Percentiles rank a stretch among this genome's conserved stretches.
Evolutionary conservation across 2,797 vertebrate species (phyloP).

Genomic region (Lutjanus argentimaculatus): DNA sequence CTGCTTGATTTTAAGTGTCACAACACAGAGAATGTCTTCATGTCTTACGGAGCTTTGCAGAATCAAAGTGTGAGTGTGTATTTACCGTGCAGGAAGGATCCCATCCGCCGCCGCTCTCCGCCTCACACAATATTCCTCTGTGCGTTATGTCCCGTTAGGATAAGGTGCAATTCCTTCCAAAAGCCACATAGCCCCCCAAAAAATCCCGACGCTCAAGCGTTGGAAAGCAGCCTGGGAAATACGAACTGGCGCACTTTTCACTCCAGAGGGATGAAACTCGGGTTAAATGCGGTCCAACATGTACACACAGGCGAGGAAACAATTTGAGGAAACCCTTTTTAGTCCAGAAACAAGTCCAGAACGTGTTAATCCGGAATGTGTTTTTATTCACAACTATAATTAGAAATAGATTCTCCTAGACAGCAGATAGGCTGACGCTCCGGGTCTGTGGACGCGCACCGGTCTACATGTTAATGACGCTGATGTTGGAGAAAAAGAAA

Average conservation of each 20-base stretch:
- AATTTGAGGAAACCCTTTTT: slow-evolving; percentile 85
- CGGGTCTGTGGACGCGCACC: slow-evolving; percentile 76
- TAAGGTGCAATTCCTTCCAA: slow-evolving; percentile 73
- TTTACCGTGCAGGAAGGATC: slow-evolving; percentile 81
- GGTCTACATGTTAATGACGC: slow-evolving; percentile 78
- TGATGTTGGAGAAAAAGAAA: slow-evolving; percentile 68
- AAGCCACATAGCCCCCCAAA: slow-evolving; percentile 60
- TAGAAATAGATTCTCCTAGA: slow-evolving; percentile 79
- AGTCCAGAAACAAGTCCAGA: slow-evolving; percentile 86
- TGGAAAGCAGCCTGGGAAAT: slow-evolving; percentile 58
- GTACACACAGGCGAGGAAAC: slow-evolving; percentile 62
- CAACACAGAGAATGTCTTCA: slow-evolving; percentile 11
- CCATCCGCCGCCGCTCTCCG: slow-evolving; percentile 55
- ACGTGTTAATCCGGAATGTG: slow-evolving; percentile 87
- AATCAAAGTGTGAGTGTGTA: slow-evolving; percentile 53
- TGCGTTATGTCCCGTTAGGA: slow-evolving; percentile 78
- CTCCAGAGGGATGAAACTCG: slow-evolving; percentile 78
- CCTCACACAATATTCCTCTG: slow-evolving; percentile 76
- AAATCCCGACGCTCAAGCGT: slow-evolving; percentile 61
- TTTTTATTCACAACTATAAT: slow-evolving; percentile 51
- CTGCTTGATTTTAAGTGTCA: slow-evolving; percentile 39
- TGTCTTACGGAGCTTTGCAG: slow-evolving; percentile 14
- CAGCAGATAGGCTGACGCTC: slow-evolving; percentile 84
- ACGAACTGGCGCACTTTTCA: slow-evolving; percentile 72
- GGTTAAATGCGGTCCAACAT: slow-evolving; percentile 79